Evolutionary conservation across 1,140 invertebrate genomes (phyloP), one percentile per base, ranked within the genome.

Genomic region (Drosophila chauvacae): DNA sequence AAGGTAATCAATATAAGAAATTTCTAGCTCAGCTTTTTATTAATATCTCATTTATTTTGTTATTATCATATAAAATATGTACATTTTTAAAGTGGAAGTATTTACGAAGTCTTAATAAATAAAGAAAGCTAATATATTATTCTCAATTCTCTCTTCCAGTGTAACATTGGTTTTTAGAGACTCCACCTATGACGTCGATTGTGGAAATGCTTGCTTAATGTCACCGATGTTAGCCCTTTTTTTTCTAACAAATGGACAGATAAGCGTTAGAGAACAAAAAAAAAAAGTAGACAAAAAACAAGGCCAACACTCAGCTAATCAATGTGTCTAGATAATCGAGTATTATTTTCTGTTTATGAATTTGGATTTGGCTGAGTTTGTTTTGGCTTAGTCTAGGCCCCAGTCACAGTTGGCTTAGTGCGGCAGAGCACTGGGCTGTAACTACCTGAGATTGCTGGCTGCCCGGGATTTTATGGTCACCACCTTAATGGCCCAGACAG

Each of bases 331-430:
- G 66, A 72, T 72, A 72, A 57, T 72, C 42, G 39, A 33, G 42
- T 42, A 35, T 30, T 23, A 14, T 55, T n/a, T 35, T 53, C 14
- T 16, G 45, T 37, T 26, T 16, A 48, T 39, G 26, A 41, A 68
- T 51, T 50, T 42, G 28, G 45, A 9, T 68, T 66, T 41, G 11
- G 7, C 16, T 35, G 28, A 48, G 9, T 50, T 44, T 39, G 20
- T 65, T 65, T 35, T 45, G 60, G 55, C 28, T 50, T 50, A 33
- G 30, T 50, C 13, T 16, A 23, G 35, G 3, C 30, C 30, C 13
- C 13, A 64, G 60, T 68, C 64, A 68, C 65, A 68, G 62, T 66
- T 66, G 60, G 45, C 61, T 35, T 50, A 48, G 26, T 64, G 13
- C 44, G n/a, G 56, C 9, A 5, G 37, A 45, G 57, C 57, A 47